Conservation (phyloP, 2,888 invertebrate species). For the Hoplodrina ambigua region DNA sequence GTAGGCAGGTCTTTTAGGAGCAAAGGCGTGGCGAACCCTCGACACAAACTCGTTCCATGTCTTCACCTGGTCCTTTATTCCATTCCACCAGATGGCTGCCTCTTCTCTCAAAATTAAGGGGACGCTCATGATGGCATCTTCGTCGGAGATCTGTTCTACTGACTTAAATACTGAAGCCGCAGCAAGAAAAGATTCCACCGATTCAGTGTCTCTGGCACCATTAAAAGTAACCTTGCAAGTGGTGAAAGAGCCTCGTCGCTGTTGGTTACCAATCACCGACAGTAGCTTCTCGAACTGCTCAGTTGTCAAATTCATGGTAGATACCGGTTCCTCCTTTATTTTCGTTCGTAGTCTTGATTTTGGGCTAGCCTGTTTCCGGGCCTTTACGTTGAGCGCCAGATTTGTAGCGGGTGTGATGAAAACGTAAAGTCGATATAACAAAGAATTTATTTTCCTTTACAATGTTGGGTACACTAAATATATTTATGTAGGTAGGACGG, state of each 20-base stretch:
- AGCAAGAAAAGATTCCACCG: constrained; percentile 25
- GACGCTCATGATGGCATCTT: constrained; percentile 12
- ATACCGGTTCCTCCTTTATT: constrained; percentile 8
- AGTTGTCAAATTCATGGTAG: constrained; percentile 6
- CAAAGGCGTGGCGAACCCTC: constrained; percentile 16
- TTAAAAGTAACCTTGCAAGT: constrained; percentile 9
- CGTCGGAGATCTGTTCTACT: constrained; percentile 13
- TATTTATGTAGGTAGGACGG: no score
- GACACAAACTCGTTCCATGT: constrained; percentile 14
- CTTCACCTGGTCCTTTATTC: constrained; percentile 4
- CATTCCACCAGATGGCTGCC: constrained; percentile 19
- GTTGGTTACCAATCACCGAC: constrained; percentile 11
- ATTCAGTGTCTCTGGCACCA: constrained; percentile 17
- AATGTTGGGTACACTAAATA: no score
- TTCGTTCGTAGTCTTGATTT: neutral
- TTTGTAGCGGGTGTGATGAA: constrained; percentile 22
- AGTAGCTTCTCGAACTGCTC: constrained; percentile 24
- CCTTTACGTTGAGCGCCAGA: constrained; percentile 17
- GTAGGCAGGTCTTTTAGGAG: constrained; percentile 15
- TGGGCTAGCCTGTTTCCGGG: constrained; percentile 11
- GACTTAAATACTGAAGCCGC: constrained; percentile 16
- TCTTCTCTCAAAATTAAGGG: constrained; percentile 23
- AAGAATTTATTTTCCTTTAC: no score
- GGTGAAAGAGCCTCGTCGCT: constrained; percentile 15
- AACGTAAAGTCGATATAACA: constrained; percentile 11